Base-by-base conservation (phyloP, 2,113 vertebrate species). In the Chionodraco myersi region DNA sequence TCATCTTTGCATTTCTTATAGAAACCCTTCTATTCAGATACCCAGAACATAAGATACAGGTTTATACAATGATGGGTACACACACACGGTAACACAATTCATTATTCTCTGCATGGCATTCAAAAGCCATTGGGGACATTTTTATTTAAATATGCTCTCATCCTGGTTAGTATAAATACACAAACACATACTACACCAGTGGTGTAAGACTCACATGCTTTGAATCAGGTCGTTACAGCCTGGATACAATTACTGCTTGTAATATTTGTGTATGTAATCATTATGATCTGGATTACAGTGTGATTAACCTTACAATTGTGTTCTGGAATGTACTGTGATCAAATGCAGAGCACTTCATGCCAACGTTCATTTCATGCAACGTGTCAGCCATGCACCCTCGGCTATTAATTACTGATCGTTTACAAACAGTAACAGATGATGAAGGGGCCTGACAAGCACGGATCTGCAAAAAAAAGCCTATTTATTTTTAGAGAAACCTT, bases 401-500 rank as follows among this genome's bases (percentile, higher is more conserved):
- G 72, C 56, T 78, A 68, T 73, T 86, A 81, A 79, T 83, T 79
- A 72, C 77, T 61, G 48, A 34, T 88, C 58, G 36, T 72, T 74
- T 85, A 70, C 65, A 82, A 90, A 80, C 56, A 61, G 61, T 23
- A 72, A 72, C 59, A 60, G 67, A 82, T 10, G 60, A 72, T 80
- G 77, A 83, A 83, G 48, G 36, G 36, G 56, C 45, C 49, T 63
- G 87, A 86, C 85, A 81, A 77, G 51, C 74, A 78, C 15, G n/a
- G 65, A 77, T 68, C 72, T 15, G 61, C 60, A 47, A 66, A 75
- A 68, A 76, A 85, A 83, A 77, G 36, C 72, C 71, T 62, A 57
- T 60, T 86, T 92, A 93, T 94, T 91, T 93, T 89, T 93, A 86
- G 90, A 85, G 56, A 60, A 81, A 83, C 36, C 58, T 63, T 89